Evolutionary conservation across 1,140 invertebrate species (phyloP), one percentile per base, ranked within the genome.

Genomic region (Caenorhabditis latens): DNA sequence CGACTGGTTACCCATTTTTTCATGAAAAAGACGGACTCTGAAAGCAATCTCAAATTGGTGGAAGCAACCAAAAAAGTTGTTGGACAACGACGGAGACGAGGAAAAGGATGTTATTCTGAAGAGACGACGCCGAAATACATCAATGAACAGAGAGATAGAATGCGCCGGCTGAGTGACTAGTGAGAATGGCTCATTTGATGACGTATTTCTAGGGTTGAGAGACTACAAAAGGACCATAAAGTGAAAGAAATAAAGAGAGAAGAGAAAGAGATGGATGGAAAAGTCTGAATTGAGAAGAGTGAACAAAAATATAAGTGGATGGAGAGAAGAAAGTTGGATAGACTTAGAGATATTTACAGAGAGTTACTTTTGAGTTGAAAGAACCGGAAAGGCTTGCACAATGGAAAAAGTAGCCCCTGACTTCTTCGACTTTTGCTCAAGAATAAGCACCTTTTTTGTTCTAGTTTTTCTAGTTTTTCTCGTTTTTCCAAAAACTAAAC

Each of bases 1-100:
- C 11, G 84, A 85, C 14, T 85, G 84, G 53, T 85, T 85, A 67
- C 84, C 84, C 84, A 85, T 85, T 50, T 50, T 71, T 53, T 43
- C n/a, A 14, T 58, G 57, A 58, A 58, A 21, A 21, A 58, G 6
- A 21, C 5, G n/a, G 9, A 42, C 16, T 61, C 13, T 58, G 32
- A 32, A 32, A 32, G 32, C 32, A 58, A 84, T 84, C 32, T 75
- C 32, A 42, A 65, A 65, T 65, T 65, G 21, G 8, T 40, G n/a
- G 42, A 21, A n/a, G 16, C 50, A 53, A 14, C 50, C 50, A 75
- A n/a, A 65, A 75, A 48, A 46, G 42, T 75, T 75, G 67, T 46
- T 32, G 32, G 32, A 32, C 32, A 2, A 32, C 32, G 32, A 32
- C 32, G 32, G 2, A 0, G 32, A 32, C 32, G 32, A 32, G 32